Evolutionary conservation across 2,888 invertebrate genomes (phyloP).

Genomic region (Caenorhabditis sinica): DNA sequence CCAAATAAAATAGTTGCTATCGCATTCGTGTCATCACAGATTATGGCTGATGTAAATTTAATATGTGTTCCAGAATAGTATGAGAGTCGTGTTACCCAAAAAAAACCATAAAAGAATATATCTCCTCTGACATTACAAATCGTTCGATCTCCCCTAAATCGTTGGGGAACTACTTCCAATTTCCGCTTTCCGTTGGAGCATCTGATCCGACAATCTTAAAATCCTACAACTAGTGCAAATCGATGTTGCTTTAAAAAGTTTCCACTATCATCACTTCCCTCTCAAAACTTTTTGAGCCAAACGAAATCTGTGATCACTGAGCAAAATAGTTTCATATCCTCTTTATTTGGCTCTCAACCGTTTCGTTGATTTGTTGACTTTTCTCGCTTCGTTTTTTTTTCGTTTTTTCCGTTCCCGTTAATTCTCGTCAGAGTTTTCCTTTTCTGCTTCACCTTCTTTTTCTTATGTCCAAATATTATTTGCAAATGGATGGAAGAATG

Average conservation of each 20-base stretch:
- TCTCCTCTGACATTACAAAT: too few species aligned
- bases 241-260: not conserved
- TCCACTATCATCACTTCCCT: not conserved
- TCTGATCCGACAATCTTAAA: too few species aligned
- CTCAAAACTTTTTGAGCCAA: not conserved
- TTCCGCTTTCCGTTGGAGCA: too few species aligned
- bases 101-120: too few species aligned
- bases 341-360: slow-evolving; percentile 31
- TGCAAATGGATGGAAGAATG: slow-evolving; percentile 22
- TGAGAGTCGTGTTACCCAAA: too few species aligned
- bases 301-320: not conserved
- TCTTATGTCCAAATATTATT: slow-evolving; percentile 24
- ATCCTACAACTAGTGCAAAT: not conserved
- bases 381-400: slow-evolving; percentile 2
- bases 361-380: slow-evolving; percentile 31
- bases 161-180: too few species aligned
- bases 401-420: slow-evolving; percentile 10
- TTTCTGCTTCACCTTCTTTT: not conserved
- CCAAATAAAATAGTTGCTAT: too few species aligned
- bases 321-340: not conserved
- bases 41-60: too few species aligned
- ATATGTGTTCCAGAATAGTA: too few species aligned
- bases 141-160: too few species aligned
- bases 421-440: slow-evolving; percentile 8
- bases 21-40: too few species aligned